These are phyloP conservation scores for Ctenochaetus hawaiiensis DNA, from an alignment of 2,797 vertebrate genomes.

Conservation along the genomic window DNA sequence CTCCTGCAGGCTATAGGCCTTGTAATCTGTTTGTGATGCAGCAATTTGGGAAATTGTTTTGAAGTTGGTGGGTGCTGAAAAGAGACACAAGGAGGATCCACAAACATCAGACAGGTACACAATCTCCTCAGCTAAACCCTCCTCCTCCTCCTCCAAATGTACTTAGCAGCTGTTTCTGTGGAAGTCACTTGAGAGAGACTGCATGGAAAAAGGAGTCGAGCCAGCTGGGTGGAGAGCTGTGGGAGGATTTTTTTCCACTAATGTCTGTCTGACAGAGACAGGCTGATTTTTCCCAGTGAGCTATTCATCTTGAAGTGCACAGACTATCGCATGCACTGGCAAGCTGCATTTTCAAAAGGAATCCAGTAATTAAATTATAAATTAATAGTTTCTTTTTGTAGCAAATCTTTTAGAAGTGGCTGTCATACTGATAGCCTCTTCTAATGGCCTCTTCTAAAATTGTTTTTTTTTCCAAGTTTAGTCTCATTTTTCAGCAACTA, in stretches of 20 bases:
- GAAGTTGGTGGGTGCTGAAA: constrained; percentile 25
- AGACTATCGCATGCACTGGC: constrained; percentile 32
- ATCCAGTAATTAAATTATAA: not conserved
- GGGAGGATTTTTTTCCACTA: constrained; percentile 77
- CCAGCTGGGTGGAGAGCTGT: constrained; percentile 75
- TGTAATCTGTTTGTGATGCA: constrained; percentile 39
- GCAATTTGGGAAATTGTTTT: constrained; percentile 33
- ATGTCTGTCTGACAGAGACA: constrained; percentile 72
- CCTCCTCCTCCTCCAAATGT: constrained; percentile 59
- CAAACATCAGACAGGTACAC: constrained; percentile 71
- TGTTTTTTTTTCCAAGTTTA: no score
- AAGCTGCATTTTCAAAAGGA: constrained; percentile 3
- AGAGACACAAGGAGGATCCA: constrained; percentile 42
- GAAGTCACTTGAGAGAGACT: constrained; percentile 72
- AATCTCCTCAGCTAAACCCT: constrained; percentile 33
- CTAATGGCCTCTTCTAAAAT: no score
- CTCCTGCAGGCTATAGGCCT: constrained; percentile 23
- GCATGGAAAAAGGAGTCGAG: constrained; percentile 74
- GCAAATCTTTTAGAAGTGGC: no score
- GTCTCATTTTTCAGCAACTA: not conserved
- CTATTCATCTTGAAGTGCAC: constrained; percentile 53
- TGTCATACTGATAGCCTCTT: no score
- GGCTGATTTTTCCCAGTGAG: constrained; percentile 49
- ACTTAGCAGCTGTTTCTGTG: constrained; percentile 79
- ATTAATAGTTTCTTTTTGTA: not conserved